A percentile compares a stretch with the other conserved stretches of the same genome.
Conservation (phyloP, 2,797 vertebrate genomes). For the Tangara arthus region DNA sequence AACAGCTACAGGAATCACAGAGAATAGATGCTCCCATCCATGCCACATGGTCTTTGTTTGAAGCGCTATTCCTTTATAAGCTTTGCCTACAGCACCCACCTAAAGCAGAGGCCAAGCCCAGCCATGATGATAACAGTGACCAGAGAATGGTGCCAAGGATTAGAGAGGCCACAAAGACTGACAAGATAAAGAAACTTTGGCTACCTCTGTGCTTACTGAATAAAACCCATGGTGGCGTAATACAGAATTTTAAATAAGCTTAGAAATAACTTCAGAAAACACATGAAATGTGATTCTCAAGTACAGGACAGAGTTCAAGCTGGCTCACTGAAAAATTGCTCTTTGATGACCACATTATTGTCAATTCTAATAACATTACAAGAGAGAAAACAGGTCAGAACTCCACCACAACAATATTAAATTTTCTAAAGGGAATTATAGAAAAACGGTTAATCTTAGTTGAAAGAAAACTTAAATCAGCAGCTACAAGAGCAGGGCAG, state of each 20-base stretch:
- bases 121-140: neutral
- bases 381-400: neutral
- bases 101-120: neutral
- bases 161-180: neutral
- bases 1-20: neutral
- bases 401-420: neutral
- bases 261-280: neutral
- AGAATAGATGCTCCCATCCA: neutral
- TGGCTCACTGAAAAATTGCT: neutral
- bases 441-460: neutral
- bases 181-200: neutral
- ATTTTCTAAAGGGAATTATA: neutral
- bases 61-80: neutral
- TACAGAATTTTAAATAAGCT: neutral
- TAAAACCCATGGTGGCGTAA: neutral
- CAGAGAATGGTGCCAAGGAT: neutral
- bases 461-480: neutral
- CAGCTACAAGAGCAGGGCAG: neutral
- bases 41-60: neutral
- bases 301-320: neutral
- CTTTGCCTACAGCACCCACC: neutral
- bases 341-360: neutral
- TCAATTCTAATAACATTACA: neutral
- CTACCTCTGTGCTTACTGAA: neutral
- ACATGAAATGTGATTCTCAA: neutral